Evolutionary conservation across 2,888 invertebrate species (phyloP), one percentile per base, ranked within the genome.

Genomic region (Argyra leucocephala): DNA sequence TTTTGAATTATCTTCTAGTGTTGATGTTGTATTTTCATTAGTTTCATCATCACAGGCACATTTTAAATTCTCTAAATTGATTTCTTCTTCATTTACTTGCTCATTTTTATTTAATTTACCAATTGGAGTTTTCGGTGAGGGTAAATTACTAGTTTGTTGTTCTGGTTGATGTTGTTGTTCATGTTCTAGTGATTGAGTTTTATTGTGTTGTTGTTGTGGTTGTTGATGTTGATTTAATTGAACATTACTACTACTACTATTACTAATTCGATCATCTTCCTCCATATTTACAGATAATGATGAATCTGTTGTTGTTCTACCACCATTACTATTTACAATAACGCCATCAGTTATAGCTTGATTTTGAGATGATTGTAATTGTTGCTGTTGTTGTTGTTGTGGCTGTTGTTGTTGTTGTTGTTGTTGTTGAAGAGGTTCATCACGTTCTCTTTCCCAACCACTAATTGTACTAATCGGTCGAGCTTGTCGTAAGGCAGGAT

Each of bases 401-500:
- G 0, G 71, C 48, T 15, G 63, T 65, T 22, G 65, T 24, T 69
- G 26, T 73, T 65, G 57, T 69, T 67, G 68, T 26, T 69, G 69
- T 26, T 69, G 69, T 26, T 69, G 71, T 18, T 76, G 76, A 74
- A 79, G 79, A 57, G 76, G 74, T 36, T 75, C 75, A 37, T 75
- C 79, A 76, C 73, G 81, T 72, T 85, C 88, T 57, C 90, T 86
- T 76, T 93, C 93, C 92, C 93, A 93, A 65, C 96, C 96, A 0
- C 95, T 96, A 74, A 96, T 96, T 62, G 96, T 97, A 77, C 94
- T 95, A 71, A 96, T 95, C 22, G 96, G 96, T 61, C 93, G 86
- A 73, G 94, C 93, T 76, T 93, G 93, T 22, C 96, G 83, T 70
- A 96, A 85, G n/a, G 91, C 89, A 0, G 96, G 96, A 81, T 96